Conservation (phyloP, 2,113 vertebrate species). For the Sylvilagus bachmani region DNA sequence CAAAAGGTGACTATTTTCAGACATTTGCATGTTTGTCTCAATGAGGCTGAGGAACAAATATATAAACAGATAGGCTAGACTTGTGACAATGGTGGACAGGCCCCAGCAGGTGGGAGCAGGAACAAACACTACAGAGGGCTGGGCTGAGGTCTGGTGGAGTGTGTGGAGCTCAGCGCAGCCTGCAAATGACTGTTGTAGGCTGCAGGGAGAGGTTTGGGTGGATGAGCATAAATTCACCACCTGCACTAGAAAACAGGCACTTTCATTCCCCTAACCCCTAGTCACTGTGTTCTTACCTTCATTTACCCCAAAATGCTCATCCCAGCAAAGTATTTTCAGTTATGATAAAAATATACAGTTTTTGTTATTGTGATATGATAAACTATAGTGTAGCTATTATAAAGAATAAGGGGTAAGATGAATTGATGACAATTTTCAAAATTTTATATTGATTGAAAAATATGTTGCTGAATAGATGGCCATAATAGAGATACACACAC, state of each 20-base stretch:
- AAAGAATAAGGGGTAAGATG: not conserved
- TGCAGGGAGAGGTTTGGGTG: not conserved
- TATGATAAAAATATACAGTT: not conserved
- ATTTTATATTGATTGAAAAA: not conserved
- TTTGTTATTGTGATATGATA: not conserved
- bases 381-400: not conserved
- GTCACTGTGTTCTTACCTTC: not conserved
- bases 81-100: not conserved
- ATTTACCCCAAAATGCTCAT: not conserved
- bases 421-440: not conserved
- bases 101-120: not conserved
- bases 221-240: not conserved
- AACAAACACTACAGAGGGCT: accelerated
- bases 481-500: not conserved
- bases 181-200: not conserved
- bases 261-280: not conserved
- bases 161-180: not conserved
- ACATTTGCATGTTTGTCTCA: not conserved
- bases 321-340: not conserved
- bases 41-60: not conserved
- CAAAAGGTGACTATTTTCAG: not conserved
- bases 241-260: not conserved
- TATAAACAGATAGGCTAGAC: not conserved
- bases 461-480: not conserved
- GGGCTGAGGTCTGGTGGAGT: not conserved